Conservation (phyloP, 2,888 invertebrate species). For the Octodonta nipae region DNA sequence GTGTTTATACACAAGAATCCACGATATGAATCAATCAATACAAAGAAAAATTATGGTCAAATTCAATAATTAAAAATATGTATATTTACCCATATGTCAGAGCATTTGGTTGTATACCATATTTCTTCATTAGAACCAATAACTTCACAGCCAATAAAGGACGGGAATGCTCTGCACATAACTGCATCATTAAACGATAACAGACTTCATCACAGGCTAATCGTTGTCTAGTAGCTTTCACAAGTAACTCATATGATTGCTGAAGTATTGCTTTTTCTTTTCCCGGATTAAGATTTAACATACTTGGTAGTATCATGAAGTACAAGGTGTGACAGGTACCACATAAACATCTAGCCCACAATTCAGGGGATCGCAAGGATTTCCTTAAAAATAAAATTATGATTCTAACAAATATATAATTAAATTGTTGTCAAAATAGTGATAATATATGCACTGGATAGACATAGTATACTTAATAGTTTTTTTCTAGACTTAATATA, state of each 20-base stretch:
- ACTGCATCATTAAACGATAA: slow-evolving; percentile 95
- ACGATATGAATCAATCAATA: too few relatives aligned
- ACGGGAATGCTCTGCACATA: slow-evolving; percentile 87
- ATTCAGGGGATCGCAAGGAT: slow-evolving; percentile 47
- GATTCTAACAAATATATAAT: too few relatives aligned
- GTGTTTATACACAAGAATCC: too few relatives aligned
- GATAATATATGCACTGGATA: too few relatives aligned
- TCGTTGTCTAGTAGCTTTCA: slow-evolving; percentile 71
- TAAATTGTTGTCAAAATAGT: too few relatives aligned
- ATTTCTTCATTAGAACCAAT: slow-evolving; percentile 80
- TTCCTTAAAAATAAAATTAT: too few relatives aligned
- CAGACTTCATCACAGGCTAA: slow-evolving; percentile 92
- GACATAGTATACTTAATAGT: too few relatives aligned
- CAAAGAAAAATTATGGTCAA: too few relatives aligned
- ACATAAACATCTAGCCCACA: slow-evolving; percentile 85
- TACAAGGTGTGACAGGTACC: slow-evolving; percentile 82
- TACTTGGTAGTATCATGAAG: slow-evolving; percentile 90
- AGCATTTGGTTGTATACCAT: slow-evolving; percentile 90
- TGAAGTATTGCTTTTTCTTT: slow-evolving; percentile 65
- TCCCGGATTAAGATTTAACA: slow-evolving; percentile 53
- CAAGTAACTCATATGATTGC: slow-evolving; percentile 73
- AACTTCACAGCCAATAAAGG: slow-evolving; percentile 89
- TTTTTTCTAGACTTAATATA: too few relatives aligned
- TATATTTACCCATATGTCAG: slow-evolving; percentile 82
- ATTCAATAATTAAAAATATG: too few relatives aligned